These are phyloP conservation scores for Mesorhabditis sp. DNA, from an alignment of 2,888 invertebrate genomes.

Conservation along the genomic window DNA sequence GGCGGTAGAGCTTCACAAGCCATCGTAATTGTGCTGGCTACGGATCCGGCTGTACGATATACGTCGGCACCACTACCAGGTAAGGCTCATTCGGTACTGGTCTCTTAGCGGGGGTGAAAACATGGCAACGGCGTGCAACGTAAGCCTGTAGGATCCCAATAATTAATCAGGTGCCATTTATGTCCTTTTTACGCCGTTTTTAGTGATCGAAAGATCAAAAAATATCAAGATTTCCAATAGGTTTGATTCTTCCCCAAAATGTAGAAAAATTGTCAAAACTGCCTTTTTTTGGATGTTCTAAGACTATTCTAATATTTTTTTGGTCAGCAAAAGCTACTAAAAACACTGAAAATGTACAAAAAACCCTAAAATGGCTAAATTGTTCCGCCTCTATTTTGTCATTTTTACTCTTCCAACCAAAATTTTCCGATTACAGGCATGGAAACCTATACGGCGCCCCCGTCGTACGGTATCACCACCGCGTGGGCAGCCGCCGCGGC, in stretches of 20 bases:
- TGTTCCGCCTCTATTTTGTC: too few relatives aligned
- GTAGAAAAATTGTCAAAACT: not conserved
- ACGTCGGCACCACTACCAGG: constrained; percentile 13
- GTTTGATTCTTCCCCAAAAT: not conserved
- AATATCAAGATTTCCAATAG: not conserved
- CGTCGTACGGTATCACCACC: not conserved
- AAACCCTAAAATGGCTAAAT: too few relatives aligned
- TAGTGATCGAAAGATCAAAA: too few relatives aligned
- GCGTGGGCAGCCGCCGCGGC: not conserved
- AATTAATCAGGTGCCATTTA: too few relatives aligned
- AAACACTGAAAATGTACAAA: too few relatives aligned
- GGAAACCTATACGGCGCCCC: not conserved
- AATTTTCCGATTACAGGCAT: constrained; percentile 5
- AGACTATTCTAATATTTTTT: too few relatives aligned
- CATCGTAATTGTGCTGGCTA: constrained; percentile 35
- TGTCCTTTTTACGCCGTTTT: too few relatives aligned
- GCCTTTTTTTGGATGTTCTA: too few relatives aligned
- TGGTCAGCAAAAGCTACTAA: too few relatives aligned
- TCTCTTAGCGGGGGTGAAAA: too few relatives aligned
- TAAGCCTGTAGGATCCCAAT: too few relatives aligned
- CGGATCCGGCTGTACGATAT: constrained; percentile 13
- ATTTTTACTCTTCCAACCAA: not conserved
- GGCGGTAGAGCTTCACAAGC: constrained; percentile 37
- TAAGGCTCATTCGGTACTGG: not conserved
- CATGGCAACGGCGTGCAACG: too few relatives aligned